Base-by-base conservation (phyloP, 2,113 vertebrate species). In the Felis chaus region DNA sequence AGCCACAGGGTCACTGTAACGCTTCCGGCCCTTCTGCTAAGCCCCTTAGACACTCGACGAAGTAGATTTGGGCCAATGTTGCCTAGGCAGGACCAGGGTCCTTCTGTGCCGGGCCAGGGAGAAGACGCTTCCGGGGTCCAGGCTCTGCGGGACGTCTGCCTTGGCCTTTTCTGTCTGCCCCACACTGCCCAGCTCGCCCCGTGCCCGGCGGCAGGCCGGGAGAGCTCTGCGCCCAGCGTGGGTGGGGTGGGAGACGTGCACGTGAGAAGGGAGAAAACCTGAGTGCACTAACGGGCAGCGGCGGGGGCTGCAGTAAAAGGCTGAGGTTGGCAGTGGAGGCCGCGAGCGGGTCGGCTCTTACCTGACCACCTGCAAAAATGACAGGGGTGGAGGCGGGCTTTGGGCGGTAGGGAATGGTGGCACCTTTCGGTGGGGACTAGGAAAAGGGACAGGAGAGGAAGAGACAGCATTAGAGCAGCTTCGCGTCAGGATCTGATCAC, bases 331-430 rank as follows among this genome's bases (percentile, higher is more conserved):
- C 99, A 99, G 99, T 98, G 98, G 99, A 99, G 99, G 99, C 99
- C 99, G 99, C 99, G 99, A 99, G 99, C 97, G 99, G 99, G 98
- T 99, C 99, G 99, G 99, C 99, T 99, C 99, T 99, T 99, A 99
- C 99, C 99, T 99, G 99, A 99, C 99, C 99, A 99, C 99, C 99
- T 99, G 99, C 99, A 99, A 99, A 99, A 99, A 99, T 99, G 98
- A 99, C 99, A 97, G 99, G 99, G 98, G 99, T 99, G 99, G 99
- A 99, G 99, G 99, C 99, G 98, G 99, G 99, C 99, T 99, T 99
- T 99, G 99, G 99, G 99, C 99, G 99, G 98, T 99, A 99, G 98
- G 99, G 99, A 98, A 99, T 99, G 98, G 99, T 99, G 99, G 99
- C 99, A 99, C 99, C 99, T 99, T 99, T 99, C 98, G 99, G 99